These are phyloP conservation scores for Murina feae DNA, from an alignment of 2,113 vertebrate species.

Conservation along the genomic window DNA sequence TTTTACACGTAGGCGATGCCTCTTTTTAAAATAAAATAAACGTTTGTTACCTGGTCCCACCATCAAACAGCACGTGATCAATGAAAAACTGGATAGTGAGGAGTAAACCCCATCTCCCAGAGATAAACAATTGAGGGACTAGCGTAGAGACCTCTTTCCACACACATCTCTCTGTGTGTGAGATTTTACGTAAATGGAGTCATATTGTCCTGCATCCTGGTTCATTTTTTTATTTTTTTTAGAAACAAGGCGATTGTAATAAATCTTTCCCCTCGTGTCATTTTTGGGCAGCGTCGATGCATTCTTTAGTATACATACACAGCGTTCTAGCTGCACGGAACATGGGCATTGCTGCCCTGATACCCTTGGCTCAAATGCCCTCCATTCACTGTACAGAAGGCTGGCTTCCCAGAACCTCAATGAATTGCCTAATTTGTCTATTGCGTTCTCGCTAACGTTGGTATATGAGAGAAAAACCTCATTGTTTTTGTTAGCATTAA, in stretches of 20 bases:
- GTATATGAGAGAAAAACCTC: not conserved
- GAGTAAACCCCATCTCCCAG: not conserved
- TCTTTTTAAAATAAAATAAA: too few species aligned
- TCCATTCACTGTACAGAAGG: fast-evolving
- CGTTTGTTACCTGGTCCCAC: not conserved
- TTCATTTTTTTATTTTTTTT: not conserved
- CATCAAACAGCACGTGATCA: not conserved
- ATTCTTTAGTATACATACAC: not conserved
- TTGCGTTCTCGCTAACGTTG: not conserved
- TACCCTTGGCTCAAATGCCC: not conserved
- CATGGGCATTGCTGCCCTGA: fast-evolving
- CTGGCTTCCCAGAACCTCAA: too few species aligned
- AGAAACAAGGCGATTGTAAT: not conserved
- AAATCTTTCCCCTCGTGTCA: not conserved
- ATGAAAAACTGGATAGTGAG: not conserved
- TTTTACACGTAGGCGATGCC: not conserved
- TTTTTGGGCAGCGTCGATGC: not conserved
- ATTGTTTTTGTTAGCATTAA: not conserved
- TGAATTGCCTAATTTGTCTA: not conserved
- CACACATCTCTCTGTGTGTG: not conserved
- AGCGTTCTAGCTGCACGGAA: not conserved
- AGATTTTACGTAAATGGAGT: not conserved
- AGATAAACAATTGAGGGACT: not conserved
- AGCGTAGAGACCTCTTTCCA: not conserved
- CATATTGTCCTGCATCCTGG: not conserved